These are phyloP conservation scores for Dryas iulia DNA, from an alignment of 1,140 invertebrate species.

Conservation along the genomic window DNA sequence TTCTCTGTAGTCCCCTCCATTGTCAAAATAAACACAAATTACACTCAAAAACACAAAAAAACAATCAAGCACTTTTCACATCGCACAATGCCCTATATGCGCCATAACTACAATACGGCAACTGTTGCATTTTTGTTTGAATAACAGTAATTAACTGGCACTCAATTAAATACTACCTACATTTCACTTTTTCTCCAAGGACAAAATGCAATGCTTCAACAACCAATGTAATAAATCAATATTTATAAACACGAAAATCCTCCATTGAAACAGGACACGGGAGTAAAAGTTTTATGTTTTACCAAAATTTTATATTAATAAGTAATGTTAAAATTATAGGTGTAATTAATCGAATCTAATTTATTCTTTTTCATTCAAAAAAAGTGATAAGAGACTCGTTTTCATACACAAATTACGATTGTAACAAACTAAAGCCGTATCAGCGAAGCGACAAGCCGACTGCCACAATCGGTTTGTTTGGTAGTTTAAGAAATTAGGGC, in stretches of 20 bases:
- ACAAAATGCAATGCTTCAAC: constrained; percentile 51
- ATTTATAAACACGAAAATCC: constrained; percentile 77
- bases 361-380: constrained; percentile 28
- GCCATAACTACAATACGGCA: constrained; percentile 49
- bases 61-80: constrained; percentile 58
- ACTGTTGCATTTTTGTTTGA: constrained; percentile 65
- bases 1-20: constrained; percentile 78
- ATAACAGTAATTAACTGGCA: constrained; percentile 37
- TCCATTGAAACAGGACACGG: constrained; percentile 48
- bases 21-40: constrained; percentile 62
- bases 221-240: constrained; percentile 74
- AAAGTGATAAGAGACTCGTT: constrained; percentile 28
- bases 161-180: constrained; percentile 53
- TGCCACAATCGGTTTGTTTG: constrained; percentile 38
- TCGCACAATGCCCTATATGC: constrained; percentile 39
- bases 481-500: constrained; percentile 1
- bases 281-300: constrained; percentile 37
- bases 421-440: constrained; percentile 38
- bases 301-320: constrained; percentile 34
- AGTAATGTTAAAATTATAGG: constrained; percentile 13
- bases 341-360: constrained; percentile 23
- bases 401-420: constrained; percentile 66
- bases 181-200: constrained; percentile 59
- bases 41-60: constrained; percentile 57
- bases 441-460: constrained; percentile 45